These are phyloP conservation scores for Cavia porcellus DNA, from an alignment of 2,113 vertebrate species.

Conservation along the genomic window DNA sequence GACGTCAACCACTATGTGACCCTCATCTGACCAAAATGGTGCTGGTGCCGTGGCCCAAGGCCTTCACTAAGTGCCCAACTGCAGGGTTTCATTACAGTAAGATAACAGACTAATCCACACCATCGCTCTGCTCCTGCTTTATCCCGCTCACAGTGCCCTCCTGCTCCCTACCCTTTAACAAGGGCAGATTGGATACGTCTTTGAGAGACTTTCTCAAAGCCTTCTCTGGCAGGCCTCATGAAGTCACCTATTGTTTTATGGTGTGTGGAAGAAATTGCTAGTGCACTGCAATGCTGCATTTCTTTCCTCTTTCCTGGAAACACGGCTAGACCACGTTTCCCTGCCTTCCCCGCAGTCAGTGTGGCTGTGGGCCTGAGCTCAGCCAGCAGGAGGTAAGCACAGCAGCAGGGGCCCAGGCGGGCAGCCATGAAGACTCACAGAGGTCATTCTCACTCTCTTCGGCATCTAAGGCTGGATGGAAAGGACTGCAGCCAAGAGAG, in stretches of 20 bases:
- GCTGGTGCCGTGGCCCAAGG: background rate
- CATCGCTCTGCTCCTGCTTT: background rate
- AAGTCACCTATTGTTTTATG: background rate
- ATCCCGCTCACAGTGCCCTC: background rate
- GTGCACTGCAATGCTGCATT: background rate
- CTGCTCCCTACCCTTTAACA: too few relatives aligned
- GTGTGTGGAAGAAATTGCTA: background rate
- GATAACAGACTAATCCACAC: background rate
- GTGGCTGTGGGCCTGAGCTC: background rate
- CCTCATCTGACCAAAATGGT: too few relatives aligned
- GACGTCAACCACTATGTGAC: background rate
- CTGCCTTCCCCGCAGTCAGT: background rate
- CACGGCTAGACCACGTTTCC: background rate
- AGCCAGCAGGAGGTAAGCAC: background rate
- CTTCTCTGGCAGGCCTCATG: background rate
- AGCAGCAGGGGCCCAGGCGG: background rate
- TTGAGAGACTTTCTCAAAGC: constrained; percentile 3
- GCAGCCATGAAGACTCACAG: background rate
- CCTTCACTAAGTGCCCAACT: too few relatives aligned
- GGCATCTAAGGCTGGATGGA: background rate
- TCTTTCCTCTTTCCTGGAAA: background rate
- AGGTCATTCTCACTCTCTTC: background rate
- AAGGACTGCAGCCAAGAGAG: background rate
- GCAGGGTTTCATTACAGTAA: background rate
- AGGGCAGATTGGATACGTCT: background rate